Base-by-base conservation (phyloP, 2,797 vertebrate genomes). In the Chloroceryle amazona region DNA sequence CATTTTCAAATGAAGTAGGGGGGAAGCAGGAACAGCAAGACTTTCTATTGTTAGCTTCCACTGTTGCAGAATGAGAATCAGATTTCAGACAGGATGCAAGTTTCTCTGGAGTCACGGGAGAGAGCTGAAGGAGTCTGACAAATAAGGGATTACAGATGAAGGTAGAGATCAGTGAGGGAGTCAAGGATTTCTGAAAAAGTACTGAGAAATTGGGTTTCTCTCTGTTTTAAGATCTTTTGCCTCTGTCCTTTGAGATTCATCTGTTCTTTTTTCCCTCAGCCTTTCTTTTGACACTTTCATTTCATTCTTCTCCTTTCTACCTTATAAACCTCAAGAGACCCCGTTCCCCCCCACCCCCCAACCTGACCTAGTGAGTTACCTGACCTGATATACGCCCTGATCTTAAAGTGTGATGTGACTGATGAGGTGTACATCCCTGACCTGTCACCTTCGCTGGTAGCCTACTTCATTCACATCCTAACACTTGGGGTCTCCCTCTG, bases 381-480 rank as follows among this genome's bases (percentile, higher is more conserved):
- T 94, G 94, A 93, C 86, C 73, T 74, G 63, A 78, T 85, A 35
- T 11, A 71, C 71, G 41, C 54, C 91, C 68, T 51, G 46, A 90
- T 91, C 66, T 68, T 49, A 13, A 94, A 68, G 91, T 93, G 94
- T 21, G 21, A 91, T n/a, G 70, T 95, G 96, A 96, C 28, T 46
- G 89, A 97, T 95, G 95, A 95, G 82, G 89, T 95, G 94, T 17
- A 91, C 0, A 7, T 71, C 85, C 90, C 76, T 0, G 0, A 79
- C 42, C 28, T 70, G 82, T 76, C 94, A 68, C 85, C 94, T 90
- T 75, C 89, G 66, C 85, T 91, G 85, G 95, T 93, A 94, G 87
- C 91, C 81, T 66, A 21, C 33, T 92, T 93, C 87, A 70, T 90
- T 91, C 89, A 94, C 57, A 84, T 26, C 51, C 89, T 47, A 46